phyloP scores from a whole-genome alignment of 2,888 invertebrate genomes.

The Phragmatobia fuliginosa region DNA sequence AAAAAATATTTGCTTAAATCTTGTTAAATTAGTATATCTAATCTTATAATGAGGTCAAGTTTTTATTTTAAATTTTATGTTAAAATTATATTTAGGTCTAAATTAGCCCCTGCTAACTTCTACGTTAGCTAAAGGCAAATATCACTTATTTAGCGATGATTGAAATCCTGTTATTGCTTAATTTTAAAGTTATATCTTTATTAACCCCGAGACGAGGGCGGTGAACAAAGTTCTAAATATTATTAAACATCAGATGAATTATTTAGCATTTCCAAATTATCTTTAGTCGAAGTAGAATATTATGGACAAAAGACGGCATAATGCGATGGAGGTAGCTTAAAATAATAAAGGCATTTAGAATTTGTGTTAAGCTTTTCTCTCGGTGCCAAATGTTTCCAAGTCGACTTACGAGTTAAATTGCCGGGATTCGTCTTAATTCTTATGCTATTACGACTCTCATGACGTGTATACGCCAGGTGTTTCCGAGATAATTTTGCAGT shows the following conservation, averaged over 20 bases:
- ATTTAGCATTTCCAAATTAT: constrained; percentile 54
- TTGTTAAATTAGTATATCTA: background rate
- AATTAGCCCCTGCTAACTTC: constrained; percentile 10
- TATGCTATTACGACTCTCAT: constrained; percentile 60
- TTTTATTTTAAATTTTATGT: background rate
- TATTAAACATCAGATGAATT: constrained; percentile 56
- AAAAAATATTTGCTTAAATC: no score
- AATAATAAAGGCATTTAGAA: constrained; percentile 63
- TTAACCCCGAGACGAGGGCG: constrained; percentile 45
- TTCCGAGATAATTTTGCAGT: constrained; percentile 55
- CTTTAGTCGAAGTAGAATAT: constrained; percentile 51
- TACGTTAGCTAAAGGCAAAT: constrained; percentile 22
- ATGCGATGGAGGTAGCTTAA: constrained; percentile 57
- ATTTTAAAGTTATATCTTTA: constrained; percentile 47
- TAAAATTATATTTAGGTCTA: background rate
- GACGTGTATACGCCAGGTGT: constrained; percentile 58
- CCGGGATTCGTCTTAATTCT: constrained; percentile 68
- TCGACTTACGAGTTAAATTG: constrained; percentile 64
- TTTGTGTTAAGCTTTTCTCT: constrained; percentile 59
- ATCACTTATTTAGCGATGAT: constrained; percentile 33
- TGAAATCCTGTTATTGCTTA: constrained; percentile 36
- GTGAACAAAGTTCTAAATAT: constrained; percentile 48
- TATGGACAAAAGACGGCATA: constrained; percentile 57
- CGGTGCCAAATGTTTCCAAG: constrained; percentile 62
- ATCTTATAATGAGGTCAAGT: background rate